Base-by-base conservation (phyloP, 2,888 invertebrate genomes). In the Reticulitermes lucifugus region DNA sequence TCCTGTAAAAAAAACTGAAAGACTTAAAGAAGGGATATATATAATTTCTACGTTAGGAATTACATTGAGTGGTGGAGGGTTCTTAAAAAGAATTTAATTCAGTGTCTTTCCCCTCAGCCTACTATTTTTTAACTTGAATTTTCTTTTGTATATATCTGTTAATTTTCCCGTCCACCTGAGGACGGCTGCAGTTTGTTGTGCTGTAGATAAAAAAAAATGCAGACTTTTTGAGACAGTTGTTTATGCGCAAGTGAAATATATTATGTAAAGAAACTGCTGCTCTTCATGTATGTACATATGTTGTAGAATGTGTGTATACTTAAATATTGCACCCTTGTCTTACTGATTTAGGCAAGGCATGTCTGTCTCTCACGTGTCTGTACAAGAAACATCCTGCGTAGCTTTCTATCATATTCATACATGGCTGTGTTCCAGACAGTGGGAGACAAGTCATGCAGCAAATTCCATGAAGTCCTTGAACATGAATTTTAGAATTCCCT, bases 261-360 rank as follows among this genome's bases (percentile, higher is more conserved):
- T 79, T 51, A 59, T 41, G 18, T 65, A 60, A 70, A 70, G 22
- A 81, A 43, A 35, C 35, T 43, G 60, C 43, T 81, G 81, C 46
- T 41, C 46, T 41, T 81, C 46, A 43, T 81, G 43, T 70, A 46
- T 41, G 65, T 75, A 85, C 65, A 65, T 79, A 81, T 85, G 85
- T 77, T 85, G 85, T 85, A 82, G 60, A 85, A 82, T 83, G 77
- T 85, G 82, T 85, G 82, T 85, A 82, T 51, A 84, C 79, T 79
- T 73, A 55, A 59, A 29, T 35, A 59, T 71, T 83, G 75, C 83
- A 73, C 51, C 83, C 83, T 43, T 73, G 5, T 77, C 83, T 77
- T 35, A 35, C 3, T 81, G 77, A 46, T 77, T 25, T 51, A n/a
- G 46, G 79, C 51, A 79, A 79, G 59, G 55, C 29, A 29, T 59